Conservation (phyloP, 2,113 vertebrate genomes). For the Ciconia maguari region DNA sequence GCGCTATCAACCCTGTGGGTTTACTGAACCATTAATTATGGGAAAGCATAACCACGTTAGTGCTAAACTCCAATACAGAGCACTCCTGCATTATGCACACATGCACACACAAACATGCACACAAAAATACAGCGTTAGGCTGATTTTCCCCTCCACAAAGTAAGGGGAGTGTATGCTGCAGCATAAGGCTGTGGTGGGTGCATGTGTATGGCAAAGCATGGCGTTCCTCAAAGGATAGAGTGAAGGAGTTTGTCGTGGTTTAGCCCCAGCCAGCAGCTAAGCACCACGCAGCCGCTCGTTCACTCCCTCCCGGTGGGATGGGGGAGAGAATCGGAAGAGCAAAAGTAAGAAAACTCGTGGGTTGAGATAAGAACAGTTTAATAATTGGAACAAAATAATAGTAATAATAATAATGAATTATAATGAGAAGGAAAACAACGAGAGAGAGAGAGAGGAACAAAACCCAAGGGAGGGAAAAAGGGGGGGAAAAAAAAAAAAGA, state of each 20-base stretch:
- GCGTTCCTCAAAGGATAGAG: background rate
- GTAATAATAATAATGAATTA: no score
- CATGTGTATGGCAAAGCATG: fast-evolving
- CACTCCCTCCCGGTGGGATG: no score
- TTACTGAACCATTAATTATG: background rate
- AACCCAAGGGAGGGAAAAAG: no score
- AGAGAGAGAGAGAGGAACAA: no score
- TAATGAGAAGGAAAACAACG: no score
- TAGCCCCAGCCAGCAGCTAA: no score
- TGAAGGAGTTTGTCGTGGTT: background rate
- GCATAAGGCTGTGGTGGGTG: fast-evolving
- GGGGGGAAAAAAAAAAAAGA: no score
- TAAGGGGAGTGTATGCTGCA: background rate
- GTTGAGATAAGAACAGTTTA: no score
- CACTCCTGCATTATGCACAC: background rate
- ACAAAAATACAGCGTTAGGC: background rate
- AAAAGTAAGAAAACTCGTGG: no score
- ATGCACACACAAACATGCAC: background rate
- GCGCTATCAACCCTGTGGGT: background rate
- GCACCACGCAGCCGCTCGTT: no score
- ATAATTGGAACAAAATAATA: no score
- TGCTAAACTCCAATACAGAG: background rate
- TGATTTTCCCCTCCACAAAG: background rate
- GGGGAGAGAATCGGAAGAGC: no score
- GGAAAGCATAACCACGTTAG: background rate